These are phyloP conservation scores for Anseranas semipalmata DNA, from an alignment of 2,113 vertebrate genomes.

Conservation along the genomic window DNA sequence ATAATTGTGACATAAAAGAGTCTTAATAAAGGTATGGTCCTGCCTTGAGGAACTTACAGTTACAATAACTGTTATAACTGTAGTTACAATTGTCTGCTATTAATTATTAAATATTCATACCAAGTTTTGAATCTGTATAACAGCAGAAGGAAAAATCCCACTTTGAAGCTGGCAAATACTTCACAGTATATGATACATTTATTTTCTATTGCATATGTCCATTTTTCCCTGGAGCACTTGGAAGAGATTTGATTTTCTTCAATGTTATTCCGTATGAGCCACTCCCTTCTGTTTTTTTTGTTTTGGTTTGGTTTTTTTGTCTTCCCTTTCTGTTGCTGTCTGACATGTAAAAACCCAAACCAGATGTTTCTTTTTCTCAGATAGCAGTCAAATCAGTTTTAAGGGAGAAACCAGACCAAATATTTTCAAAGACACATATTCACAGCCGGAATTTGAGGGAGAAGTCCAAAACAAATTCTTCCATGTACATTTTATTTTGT, in stretches of 20 bases:
- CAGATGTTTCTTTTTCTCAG: not conserved
- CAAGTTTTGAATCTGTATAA: not conserved
- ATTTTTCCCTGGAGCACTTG: not conserved
- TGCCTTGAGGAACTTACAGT: not conserved
- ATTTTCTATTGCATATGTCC: not conserved
- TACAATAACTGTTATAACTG: not conserved
- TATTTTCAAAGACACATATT: not conserved
- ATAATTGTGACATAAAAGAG: not conserved
- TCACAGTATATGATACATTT: not conserved
- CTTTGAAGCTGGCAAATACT: not conserved
- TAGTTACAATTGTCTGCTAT: not conserved
- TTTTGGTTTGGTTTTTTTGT: too few species aligned
- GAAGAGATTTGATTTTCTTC: not conserved
- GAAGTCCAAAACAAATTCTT: not conserved
- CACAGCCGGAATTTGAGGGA: not conserved
- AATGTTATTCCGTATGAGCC: not conserved
- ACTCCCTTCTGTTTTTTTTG: not conserved
- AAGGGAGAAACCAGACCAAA: not conserved
- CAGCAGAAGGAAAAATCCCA: not conserved
- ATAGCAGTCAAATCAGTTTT: not conserved
- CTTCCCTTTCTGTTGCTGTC: not conserved
- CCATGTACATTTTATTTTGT: not conserved
- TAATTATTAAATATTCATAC: not conserved
- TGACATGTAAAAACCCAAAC: not conserved
- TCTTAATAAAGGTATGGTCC: not conserved